phyloP scores from a whole-genome alignment of 2,888 invertebrate species.

The Tenthredo distinguenda region DNA sequence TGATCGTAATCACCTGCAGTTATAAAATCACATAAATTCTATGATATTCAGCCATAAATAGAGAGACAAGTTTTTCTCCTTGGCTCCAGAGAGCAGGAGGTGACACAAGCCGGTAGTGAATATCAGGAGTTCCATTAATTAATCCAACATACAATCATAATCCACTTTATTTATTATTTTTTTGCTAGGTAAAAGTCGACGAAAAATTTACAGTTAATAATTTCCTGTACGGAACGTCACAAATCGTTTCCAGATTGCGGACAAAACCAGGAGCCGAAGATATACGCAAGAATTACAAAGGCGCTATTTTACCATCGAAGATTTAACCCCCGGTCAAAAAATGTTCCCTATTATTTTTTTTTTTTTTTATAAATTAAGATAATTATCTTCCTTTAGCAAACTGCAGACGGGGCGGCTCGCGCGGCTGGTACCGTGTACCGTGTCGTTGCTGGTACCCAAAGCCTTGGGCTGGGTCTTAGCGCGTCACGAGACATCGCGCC shows the following conservation, averaged over 20 bases:
- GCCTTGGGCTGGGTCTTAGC: slow-evolving; percentile 85
- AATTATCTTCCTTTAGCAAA: slow-evolving; percentile 81
- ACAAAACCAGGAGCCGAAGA: neutral
- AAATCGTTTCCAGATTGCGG: neutral
- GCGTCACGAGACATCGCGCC: slow-evolving; percentile 78
- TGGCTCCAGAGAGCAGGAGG: neutral
- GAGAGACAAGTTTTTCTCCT: neutral
- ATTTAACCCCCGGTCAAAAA: neutral
- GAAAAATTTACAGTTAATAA: neutral
- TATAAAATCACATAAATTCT: neutral
- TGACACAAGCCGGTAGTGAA: neutral
- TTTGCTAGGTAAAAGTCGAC: neutral
- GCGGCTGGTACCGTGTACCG: slow-evolving; percentile 90
- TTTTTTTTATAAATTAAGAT: slow-evolving; percentile 18
- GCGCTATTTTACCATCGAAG: neutral
- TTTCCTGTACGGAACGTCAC: neutral
- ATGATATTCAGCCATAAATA: neutral
- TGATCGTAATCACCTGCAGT: neutral
- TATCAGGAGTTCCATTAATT: neutral
- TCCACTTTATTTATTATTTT: neutral
- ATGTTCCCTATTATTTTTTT: neutral
- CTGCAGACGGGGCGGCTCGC: slow-evolving; percentile 89
- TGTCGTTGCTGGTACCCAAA: slow-evolving; percentile 88
- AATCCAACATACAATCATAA: neutral
- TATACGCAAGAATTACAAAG: neutral